Conservation (phyloP, 2,888 invertebrate species). For the Catocala nupta region DNA sequence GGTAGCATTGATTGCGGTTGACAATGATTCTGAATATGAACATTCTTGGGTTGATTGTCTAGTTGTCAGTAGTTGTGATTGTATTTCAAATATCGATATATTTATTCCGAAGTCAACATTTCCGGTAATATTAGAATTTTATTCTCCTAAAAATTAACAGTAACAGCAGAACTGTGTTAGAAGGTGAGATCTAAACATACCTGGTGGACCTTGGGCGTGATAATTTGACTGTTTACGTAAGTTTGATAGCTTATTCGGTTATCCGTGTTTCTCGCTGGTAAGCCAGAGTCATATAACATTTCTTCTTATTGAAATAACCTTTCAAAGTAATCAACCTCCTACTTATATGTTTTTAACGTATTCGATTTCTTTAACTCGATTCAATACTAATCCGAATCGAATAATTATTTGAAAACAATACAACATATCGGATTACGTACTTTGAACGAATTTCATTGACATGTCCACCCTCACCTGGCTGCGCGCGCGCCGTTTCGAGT, state of each 20-base stretch:
- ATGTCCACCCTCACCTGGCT: slow-evolving; percentile 52
- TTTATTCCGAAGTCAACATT: too few relatives aligned
- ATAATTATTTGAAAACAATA: slow-evolving; percentile 47
- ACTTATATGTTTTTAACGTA: background rate
- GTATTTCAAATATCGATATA: too few relatives aligned
- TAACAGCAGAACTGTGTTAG: too few relatives aligned
- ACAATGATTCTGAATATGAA: background rate
- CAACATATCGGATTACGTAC: slow-evolving; percentile 44
- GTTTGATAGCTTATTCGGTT: too few relatives aligned
- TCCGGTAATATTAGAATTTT: too few relatives aligned
- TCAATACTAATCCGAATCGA: slow-evolving; percentile 35
- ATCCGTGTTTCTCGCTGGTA: too few relatives aligned
- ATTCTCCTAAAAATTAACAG: too few relatives aligned
- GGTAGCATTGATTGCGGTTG: slow-evolving; percentile 7
- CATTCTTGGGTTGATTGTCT: too few relatives aligned
- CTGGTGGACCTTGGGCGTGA: too few relatives aligned
- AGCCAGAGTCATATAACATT: background rate
- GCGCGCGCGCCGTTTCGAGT: slow-evolving; percentile 52
- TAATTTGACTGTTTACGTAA: too few relatives aligned
- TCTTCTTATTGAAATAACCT: background rate
- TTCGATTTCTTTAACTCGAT: slow-evolving; percentile 11
- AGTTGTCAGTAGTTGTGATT: too few relatives aligned
- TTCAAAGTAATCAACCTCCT: background rate
- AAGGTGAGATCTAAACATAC: too few relatives aligned
- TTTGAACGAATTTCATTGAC: slow-evolving; percentile 46